These are phyloP conservation scores for Salvelinus namaycush DNA, from an alignment of 2,113 vertebrate species.

Conservation along the genomic window DNA sequence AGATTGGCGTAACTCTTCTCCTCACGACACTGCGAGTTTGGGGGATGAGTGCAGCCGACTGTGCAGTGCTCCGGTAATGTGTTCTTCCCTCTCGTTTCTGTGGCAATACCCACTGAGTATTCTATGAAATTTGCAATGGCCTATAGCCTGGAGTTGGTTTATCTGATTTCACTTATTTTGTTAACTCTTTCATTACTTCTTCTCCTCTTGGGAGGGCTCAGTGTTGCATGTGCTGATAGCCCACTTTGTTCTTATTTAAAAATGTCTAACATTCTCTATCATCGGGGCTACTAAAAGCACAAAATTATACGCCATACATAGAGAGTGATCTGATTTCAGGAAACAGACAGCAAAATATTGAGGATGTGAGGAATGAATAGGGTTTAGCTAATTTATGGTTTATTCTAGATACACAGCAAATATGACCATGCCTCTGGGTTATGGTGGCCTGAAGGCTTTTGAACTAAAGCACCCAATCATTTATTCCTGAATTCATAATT, in stretches of 20 bases:
- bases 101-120: constrained; percentile 44
- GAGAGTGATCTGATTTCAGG: no score
- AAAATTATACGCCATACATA: no score
- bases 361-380: no score
- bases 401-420: no score
- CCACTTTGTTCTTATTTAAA: not conserved
- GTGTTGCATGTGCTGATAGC: not conserved
- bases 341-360: no score
- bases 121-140: constrained; percentile 30
- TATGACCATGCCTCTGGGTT: not conserved
- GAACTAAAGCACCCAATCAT: not conserved
- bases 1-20: constrained; percentile 53
- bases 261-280: not conserved
- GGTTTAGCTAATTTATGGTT: no score
- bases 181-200: not conserved
- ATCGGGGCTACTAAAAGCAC: no score
- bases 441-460: not conserved
- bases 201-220: not conserved
- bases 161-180: constrained; percentile 3
- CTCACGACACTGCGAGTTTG: constrained; percentile 58
- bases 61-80: constrained; percentile 51
- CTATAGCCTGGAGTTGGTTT: constrained; percentile 8
- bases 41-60: constrained; percentile 58
- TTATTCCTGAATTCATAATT: not conserved
- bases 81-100: constrained; percentile 53